Base-by-base conservation (phyloP, 2,888 invertebrate genomes). In the Cosmorhoe ocellata region DNA sequence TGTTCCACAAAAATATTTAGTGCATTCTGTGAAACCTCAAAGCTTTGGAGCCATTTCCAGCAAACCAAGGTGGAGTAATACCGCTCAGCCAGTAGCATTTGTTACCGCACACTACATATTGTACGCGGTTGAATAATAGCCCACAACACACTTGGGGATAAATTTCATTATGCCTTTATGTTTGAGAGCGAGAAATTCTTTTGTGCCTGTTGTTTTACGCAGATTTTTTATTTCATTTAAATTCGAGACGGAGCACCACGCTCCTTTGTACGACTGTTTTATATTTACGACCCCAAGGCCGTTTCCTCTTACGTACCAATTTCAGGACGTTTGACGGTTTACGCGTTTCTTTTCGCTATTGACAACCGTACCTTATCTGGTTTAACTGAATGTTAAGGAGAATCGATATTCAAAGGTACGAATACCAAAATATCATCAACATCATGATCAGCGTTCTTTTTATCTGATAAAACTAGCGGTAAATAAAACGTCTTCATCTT, bases 91-190 rank as follows among this genome's bases (percentile, higher is more conserved):
- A 63, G 81, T 76, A 78, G 79, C 84, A 80, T 87, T 86, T 80
- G 84, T 85, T 74, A 80, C 78, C 66, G 67, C 71, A 70, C 78
- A 81, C 80, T 84, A 84, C 85, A 86, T 86, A 84, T 84, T 85
- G 84, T 86, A 81, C 79, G 85, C 68, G 79, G 81, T 71, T 84
- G 86, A 86, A 85, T 86, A 88, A 89, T 85, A 84, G 77, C 69
- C 78, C 76, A 74, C 79, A 81, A 82, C 81, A 83, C 86, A 81
- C 86, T 75, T 70, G 86, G 85, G 86, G 80, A 86, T 88, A 81
- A 83, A 89, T 88, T 86, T 88, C 84, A 89, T 89, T 87, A 85
- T 72, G 79, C 80, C 80, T 84, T 82, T 79, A 81, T 77, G 79
- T 79, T 79, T 73, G 73, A 71, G 69, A 76, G 76, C 75, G 74